phyloP scores from a whole-genome alignment of 2,888 invertebrate species.

The Drosophila sordidula region DNA sequence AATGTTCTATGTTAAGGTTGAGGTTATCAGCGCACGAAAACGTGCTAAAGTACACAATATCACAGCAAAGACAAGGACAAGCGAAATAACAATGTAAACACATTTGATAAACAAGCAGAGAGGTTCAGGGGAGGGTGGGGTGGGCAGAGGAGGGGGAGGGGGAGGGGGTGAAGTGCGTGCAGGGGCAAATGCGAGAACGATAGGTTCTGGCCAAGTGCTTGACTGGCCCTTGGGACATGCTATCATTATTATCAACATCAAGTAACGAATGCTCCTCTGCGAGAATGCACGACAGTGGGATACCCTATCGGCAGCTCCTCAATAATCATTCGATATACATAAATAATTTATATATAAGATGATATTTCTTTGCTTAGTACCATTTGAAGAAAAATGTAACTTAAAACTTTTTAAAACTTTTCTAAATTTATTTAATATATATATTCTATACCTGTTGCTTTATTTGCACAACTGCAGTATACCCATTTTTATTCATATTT shows the following conservation, averaged over 20 bases:
- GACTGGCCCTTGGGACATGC: constrained; percentile 21
- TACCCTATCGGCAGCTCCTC: not conserved
- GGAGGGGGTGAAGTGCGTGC: not conserved
- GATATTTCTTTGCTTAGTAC: too few species aligned
- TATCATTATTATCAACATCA: constrained; percentile 16
- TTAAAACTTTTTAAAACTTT: too few species aligned
- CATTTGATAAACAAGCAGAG: constrained; percentile 47
- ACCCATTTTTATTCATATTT: not conserved
- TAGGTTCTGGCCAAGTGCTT: constrained; percentile 4
- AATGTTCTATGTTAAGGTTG: constrained; percentile 71
- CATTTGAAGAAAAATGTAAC: too few species aligned
- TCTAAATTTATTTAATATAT: too few species aligned
- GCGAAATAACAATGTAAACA: constrained; percentile 50
- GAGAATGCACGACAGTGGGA: not conserved
- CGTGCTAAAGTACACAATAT: constrained; percentile 60
- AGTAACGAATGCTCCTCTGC: not conserved
- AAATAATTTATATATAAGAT: too few species aligned
- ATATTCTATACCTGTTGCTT: too few species aligned
- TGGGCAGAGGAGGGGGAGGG: too few species aligned
- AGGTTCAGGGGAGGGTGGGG: not conserved
- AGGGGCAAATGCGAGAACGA: not conserved
- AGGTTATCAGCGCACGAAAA: constrained; percentile 67
- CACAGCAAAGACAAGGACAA: constrained; percentile 55
- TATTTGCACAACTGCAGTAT: too few species aligned
- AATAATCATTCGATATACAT: too few species aligned